A percentile compares a stretch with the other conserved stretches of the same genome.
Conservation (phyloP, 1,140 invertebrate genomes). For the Drosophila auraria region DNA sequence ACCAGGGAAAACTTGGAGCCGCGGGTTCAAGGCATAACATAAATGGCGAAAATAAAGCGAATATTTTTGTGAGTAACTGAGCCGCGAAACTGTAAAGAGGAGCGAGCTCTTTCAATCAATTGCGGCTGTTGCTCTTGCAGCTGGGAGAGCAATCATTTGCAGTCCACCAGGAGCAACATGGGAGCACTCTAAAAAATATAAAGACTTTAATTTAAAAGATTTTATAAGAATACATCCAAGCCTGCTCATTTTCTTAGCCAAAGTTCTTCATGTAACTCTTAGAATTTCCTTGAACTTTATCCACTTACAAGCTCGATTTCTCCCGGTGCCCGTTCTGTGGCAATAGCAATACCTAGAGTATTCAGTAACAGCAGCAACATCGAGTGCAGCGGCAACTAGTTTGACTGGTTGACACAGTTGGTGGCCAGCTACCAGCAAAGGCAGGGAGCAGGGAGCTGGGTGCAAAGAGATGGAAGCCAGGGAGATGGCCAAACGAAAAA, state of each 20-base stretch:
- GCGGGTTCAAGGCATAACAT: constrained; percentile 55
- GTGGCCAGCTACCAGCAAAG: constrained; percentile 52
- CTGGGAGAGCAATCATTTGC: constrained; percentile 74
- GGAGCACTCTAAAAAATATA: not conserved
- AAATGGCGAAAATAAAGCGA: constrained; percentile 58
- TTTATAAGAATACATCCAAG: not conserved
- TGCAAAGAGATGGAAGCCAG: not conserved
- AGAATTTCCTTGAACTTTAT: not conserved
- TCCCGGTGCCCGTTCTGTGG: constrained; percentile 1
- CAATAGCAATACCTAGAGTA: constrained; percentile 6
- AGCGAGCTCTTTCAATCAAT: constrained; percentile 71
- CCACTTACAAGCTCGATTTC: not conserved
- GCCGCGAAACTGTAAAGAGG: constrained; percentile 52
- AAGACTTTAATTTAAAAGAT: too few species aligned
- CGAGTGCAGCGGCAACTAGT: constrained; percentile 65
- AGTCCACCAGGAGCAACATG: constrained; percentile 49
- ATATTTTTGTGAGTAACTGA: constrained; percentile 48
- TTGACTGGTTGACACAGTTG: constrained; percentile 79
- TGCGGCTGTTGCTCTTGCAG: constrained; percentile 54
- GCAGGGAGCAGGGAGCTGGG: not conserved
- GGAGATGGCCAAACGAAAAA: constrained; percentile 45
- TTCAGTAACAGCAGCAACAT: constrained; percentile 4
- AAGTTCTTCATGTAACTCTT: not conserved
- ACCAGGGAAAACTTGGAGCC: constrained; percentile 7
- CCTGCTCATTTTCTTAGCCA: not conserved